Evolutionary conservation across 2,888 invertebrate genomes (phyloP), one percentile per base, ranked within the genome.

Genomic region (Eilema griseolum): DNA sequence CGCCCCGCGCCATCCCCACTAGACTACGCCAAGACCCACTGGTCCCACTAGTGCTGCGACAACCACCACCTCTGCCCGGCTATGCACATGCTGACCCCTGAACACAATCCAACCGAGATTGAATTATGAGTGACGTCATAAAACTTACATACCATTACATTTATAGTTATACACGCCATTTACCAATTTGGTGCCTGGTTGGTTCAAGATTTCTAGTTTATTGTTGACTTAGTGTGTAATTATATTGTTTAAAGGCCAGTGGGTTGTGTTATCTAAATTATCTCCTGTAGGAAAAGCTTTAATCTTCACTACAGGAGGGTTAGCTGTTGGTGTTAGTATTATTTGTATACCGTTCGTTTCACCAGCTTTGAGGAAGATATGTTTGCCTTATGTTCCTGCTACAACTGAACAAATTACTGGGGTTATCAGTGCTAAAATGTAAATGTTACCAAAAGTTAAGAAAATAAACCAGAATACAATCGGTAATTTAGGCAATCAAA

Each of bases 381-480:
- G 99, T 89, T 95, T 99, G 46, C 99, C 99, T 0, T 99, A 97
- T 80, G 96, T 95, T n/a, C 99, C 99, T 68, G 99, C 99, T 0
- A 99, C 99, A 0, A 96, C 96, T 24, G 95, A 96, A 68, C 99
- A 99, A 95, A 95, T 99, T 24, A 86, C 94, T 41, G 99, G 99
- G 92, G 97, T 99, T 26, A 91, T 98, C 16, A 92, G 90, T 74
- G 97, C 97, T 2, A 41, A 16, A 41, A 41, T 41, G 2, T 5
- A 46, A 5, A 7, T 46, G 46, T 7, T 46, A 7, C 0, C 1
- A 46, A 46, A 20, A 46, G 46, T 20, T 1, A 20, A 46, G n/a
- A n/a, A 46, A 20, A 46, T 16, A 46, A 46, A 20, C 5, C 7
- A 7, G 46, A 46, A 46, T 46, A 46, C 46, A 41, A 16, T 41